Evolutionary conservation across 2,797 vertebrate genomes (phyloP), one percentile per base, ranked within the genome.

Genomic region (Sebastes itinus): DNA sequence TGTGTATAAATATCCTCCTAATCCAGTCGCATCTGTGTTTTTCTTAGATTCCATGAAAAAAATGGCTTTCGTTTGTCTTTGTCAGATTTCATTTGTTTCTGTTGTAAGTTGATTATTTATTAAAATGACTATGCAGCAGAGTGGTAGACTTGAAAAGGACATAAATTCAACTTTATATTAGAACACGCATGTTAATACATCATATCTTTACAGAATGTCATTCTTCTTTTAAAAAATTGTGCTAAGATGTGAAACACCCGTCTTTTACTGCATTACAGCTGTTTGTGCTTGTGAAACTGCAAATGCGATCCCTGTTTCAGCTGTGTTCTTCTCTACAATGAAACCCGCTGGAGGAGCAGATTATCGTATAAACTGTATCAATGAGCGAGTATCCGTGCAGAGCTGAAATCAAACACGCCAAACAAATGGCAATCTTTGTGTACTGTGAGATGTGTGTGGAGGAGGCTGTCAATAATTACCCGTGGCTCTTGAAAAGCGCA

Each of bases 1-100:
- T 67, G 56, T 76, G 56, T 42, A 59, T 77, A 73, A 84, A 73
- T 84, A 46, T 56, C 28, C 30, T 42, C 23, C 22, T 69, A 59
- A 75, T 85, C 65, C 60, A n/a, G 32, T 66, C 60, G 70, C 38
- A 46, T 71, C 42, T 49, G 33, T 64, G 32, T 27, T 62, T 62
- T 33, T 49, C 23, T 58, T 16, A 42, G 27, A 49, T 49, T 64
- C 28, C 59, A 56, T 25, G 28, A 25, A 33, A 62, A 62, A 54
- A 32, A 58, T 14, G 5, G 25, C n/a, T 75, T 63, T 32, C 20
- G 4, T 68, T 80, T 56, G 13, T 1, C 25, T 58, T 58, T 58
- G 56, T 28, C 25, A 59, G 56, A 59, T 59, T 16, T 55, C 12
- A 68, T 68, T 74, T 52, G 38, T 38, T 52, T 46, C n/a, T 52